A percentile compares a stretch with the other conserved stretches of the same genome.
Conservation (phyloP, 2,113 vertebrate species). For the Dascyllus trimaculatus region DNA sequence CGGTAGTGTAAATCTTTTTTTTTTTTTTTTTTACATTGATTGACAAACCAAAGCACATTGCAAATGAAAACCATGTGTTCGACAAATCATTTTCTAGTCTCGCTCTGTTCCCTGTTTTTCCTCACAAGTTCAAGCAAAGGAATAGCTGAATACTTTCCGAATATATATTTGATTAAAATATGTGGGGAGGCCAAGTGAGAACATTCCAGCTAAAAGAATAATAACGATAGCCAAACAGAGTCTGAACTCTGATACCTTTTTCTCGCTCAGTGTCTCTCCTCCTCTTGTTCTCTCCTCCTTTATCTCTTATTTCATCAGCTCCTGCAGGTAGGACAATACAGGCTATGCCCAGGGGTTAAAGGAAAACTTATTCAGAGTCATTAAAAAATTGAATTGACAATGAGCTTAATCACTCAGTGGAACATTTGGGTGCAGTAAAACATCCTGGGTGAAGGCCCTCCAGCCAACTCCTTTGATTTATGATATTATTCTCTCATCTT, state of each 20-base stretch:
- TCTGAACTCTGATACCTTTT: conserved; percentile 8
- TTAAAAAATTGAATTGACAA: conserved; percentile 70
- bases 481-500: conserved; percentile 55
- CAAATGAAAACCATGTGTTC: conserved; percentile 7
- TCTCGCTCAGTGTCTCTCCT: not conserved
- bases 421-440: conserved; percentile 72
- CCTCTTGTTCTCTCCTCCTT: conserved; percentile 17
- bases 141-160: not conserved
- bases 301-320: conserved; percentile 50
- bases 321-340: conserved; percentile 63
- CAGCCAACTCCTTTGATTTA: conserved; percentile 74
- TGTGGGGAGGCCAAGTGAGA: conserved; percentile 12
- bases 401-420: conserved; percentile 74
- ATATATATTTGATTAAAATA: conserved; percentile 21
- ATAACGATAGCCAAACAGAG: conserved; percentile 19
- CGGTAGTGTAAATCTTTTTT: not conserved
- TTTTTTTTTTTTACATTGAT: conserved; percentile 18
- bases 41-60: conserved; percentile 12
- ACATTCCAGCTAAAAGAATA: conserved; percentile 26
- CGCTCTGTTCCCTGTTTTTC: not conserved
- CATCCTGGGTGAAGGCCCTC: conserved; percentile 58
- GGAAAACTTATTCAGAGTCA: conserved; percentile 61
- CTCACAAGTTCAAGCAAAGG: conserved; percentile 12
- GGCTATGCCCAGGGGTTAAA: conserved; percentile 54
- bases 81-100: not conserved